Evolutionary conservation across 2,888 invertebrate species (phyloP), one percentile per base, ranked within the genome.

Genomic region (Morpho achilles): DNA sequence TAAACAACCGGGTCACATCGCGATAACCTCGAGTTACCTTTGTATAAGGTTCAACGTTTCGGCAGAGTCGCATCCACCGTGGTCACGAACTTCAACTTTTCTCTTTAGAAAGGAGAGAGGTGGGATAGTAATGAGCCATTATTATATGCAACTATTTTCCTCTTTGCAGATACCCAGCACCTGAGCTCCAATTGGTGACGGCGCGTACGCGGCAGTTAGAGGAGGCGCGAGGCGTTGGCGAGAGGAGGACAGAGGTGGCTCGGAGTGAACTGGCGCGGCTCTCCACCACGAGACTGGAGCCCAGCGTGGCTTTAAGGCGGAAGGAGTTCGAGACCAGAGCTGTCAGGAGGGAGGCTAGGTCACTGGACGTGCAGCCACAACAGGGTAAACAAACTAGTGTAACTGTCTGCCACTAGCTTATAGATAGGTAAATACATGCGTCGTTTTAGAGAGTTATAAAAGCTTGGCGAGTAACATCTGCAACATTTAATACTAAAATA

Each of bases 151-250:
- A 32, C 32, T 32, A 32, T 32, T 32, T 32, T 32, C 5, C 8
- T 43, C 10, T 8, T 43, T 58, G 9, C 73, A 91, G 91, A 72
- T 90, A 90, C 75, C 84, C 86, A 56, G 81, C 72, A 56, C 76
- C 85, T 39, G 91, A 91, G 68, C 84, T 94, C 49, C 94, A 95
- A 74, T 91, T 95, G 60, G 96, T 96, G 44, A 94, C 94, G 10
- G 93, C 93, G 54, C 90, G 95, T 41, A 94, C 95, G 8, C 92
- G 93, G 66, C 95, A 95, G 78, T 94, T 96, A 69, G 96, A 96
- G 72, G 91, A 92, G 68, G 91, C 94, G 23, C 85, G 92, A 2
- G 93, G 93, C 48, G 94, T 94, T 66, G 80, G 92, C 46, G 92
- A 92, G 61, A 92, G 94, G 67, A 91, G 94, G 55, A 94, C 94